Percentiles rank a stretch among this genome's conserved stretches.
Evolutionary conservation across 2,797 vertebrate genomes (phyloP).

Genomic region (Ataeniobius toweri): DNA sequence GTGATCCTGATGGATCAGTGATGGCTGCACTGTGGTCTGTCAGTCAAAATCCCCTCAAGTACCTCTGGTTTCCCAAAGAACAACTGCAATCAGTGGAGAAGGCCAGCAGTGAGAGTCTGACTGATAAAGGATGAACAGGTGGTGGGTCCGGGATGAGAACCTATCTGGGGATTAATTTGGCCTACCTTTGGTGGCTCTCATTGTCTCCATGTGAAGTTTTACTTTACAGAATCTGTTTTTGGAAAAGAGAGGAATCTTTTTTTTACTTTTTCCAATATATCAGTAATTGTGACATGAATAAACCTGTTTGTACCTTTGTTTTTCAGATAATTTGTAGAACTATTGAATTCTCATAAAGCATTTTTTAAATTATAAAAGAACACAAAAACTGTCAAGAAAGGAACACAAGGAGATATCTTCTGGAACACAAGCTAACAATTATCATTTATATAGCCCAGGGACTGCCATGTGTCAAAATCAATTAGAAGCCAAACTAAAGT

Average conservation of each 20-base stretch:
- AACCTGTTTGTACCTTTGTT: not conserved
- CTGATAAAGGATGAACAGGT: constrained; percentile 37
- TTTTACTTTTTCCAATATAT: not conserved
- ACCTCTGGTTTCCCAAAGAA: not conserved
- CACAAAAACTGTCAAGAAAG: not conserved
- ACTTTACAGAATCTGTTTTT: not conserved
- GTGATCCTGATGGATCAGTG: not conserved
- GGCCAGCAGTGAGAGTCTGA: not conserved
- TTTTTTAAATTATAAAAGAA: not conserved
- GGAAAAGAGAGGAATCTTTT: not conserved
- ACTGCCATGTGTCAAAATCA: not conserved
- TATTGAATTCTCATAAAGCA: not conserved
- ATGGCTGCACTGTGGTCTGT: constrained; percentile 34
- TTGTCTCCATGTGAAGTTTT: not conserved
- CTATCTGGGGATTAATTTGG: constrained; percentile 54
- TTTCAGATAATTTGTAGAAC: not conserved
- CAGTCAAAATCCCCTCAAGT: constrained; percentile 44
- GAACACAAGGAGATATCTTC: not conserved
- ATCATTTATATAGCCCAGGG: not conserved
- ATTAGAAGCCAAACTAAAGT: not conserved
- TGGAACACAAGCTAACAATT: not conserved
- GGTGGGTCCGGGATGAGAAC: constrained; percentile 46
- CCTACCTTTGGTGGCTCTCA: not conserved
- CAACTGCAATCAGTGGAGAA: constrained; percentile 9
- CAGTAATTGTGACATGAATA: not conserved